Conservation (phyloP, 2,888 invertebrate species). For the Drosophila paramelanica region DNA sequence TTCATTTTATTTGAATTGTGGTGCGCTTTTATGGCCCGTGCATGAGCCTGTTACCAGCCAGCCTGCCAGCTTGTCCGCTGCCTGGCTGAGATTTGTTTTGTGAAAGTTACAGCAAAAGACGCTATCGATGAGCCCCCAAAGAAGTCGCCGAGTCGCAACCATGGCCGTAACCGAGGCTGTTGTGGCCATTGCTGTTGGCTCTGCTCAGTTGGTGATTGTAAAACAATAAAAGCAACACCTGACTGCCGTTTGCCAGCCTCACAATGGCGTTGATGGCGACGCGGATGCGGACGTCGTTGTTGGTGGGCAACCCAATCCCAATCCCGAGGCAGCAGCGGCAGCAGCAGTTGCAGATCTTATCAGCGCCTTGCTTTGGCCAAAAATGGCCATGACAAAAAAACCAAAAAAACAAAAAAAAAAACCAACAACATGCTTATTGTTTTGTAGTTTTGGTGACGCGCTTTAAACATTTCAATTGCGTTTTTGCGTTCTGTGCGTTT, state of each 20-base stretch:
- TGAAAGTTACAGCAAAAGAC: slow-evolving; percentile 65
- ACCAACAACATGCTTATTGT: slow-evolving; percentile 77
- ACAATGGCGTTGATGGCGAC: slow-evolving; percentile 75
- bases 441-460: slow-evolving; percentile 61
- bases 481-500: slow-evolving; percentile 57
- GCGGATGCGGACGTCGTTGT: slow-evolving; percentile 64
- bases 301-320: slow-evolving; percentile 55
- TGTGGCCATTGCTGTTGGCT: slow-evolving; percentile 26
- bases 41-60: slow-evolving; percentile 38
- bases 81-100: slow-evolving; percentile 72
- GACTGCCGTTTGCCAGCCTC: slow-evolving; percentile 68
- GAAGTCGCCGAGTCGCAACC: slow-evolving; percentile 34
- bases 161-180: slow-evolving; percentile 1
- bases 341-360: slow-evolving; percentile 59
- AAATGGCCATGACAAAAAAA: slow-evolving; percentile 62
- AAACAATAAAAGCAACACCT: slow-evolving; percentile 81
- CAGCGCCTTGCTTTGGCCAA: slow-evolving; percentile 54
- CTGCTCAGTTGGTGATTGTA: slow-evolving; percentile 68
- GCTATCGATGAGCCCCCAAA: slow-evolving; percentile 57
- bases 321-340: slow-evolving; percentile 22
- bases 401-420: slow-evolving; percentile 18
- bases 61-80: slow-evolving; percentile 7
- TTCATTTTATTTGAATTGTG: slow-evolving; percentile 81
- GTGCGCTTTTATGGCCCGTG: slow-evolving; percentile 73
- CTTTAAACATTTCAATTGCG: slow-evolving; percentile 74